These are phyloP conservation scores for Odontamblyopus lacepedii DNA, from an alignment of 2,797 vertebrate genomes.

Conservation along the genomic window DNA sequence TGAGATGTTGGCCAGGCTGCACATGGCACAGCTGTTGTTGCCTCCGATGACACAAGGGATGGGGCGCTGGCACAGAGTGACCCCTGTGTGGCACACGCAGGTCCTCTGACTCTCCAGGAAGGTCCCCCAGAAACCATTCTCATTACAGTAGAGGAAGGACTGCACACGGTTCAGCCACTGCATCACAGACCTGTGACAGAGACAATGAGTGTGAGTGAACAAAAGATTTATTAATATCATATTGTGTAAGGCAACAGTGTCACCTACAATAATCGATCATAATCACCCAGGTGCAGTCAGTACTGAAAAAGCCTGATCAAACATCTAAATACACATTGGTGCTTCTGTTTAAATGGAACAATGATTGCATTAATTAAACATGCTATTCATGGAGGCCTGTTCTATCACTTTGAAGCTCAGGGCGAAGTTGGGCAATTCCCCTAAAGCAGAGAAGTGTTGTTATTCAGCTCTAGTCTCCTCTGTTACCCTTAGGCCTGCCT, in stretches of 20 bases:
- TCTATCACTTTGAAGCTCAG: slow-evolving; percentile 28
- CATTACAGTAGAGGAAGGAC: slow-evolving; percentile 98
- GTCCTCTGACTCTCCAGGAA: slow-evolving; percentile 96
- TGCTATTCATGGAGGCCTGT: slow-evolving; percentile 18
- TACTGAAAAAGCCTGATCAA: neutral
- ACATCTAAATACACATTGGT: neutral
- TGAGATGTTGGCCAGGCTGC: slow-evolving; percentile 97
- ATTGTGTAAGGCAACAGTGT: neutral
- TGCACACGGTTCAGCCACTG: slow-evolving; percentile 98
- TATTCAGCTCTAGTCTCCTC: slow-evolving; percentile 24
- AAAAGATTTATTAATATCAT: neutral
- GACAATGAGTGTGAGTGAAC: neutral
- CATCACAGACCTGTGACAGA: slow-evolving; percentile 87
- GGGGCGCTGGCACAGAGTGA: slow-evolving; percentile 93
- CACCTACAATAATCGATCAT: neutral
- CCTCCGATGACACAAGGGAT: slow-evolving; percentile 97
- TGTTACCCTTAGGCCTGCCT: slow-evolving; percentile 54
- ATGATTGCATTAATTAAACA: slow-evolving; percentile 14
- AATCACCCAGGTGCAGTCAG: neutral
- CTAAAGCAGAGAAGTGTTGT: slow-evolving; percentile 5
- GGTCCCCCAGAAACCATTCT: slow-evolving; percentile 98
- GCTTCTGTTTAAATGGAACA: slow-evolving; percentile 3
- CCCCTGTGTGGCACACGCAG: slow-evolving; percentile 94
- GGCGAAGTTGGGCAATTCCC: slow-evolving; percentile 10
- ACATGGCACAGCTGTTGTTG: slow-evolving; percentile 99